Percentiles rank a stretch among this genome's conserved stretches.
These are phyloP conservation scores for Contarinia nasturtii DNA, from an alignment of 1,140 invertebrate species.

Conservation along the genomic window DNA sequence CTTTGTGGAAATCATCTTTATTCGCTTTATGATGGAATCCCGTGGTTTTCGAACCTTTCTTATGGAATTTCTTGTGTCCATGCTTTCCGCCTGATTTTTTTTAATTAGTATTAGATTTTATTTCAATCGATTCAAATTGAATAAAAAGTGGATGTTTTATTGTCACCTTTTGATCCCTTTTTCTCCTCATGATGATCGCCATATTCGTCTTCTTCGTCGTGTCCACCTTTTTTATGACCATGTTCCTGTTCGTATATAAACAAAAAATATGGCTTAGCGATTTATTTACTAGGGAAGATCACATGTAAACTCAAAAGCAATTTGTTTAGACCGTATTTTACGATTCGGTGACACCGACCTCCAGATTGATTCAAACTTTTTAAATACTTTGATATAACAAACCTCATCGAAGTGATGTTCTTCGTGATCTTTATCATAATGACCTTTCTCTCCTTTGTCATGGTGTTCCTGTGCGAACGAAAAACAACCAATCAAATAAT, in stretches of 20 bases:
- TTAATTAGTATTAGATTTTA: too few relatives aligned
- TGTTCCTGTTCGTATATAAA: slow-evolving; percentile 26
- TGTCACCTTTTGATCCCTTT: slow-evolving; percentile 38
- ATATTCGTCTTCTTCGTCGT: slow-evolving; percentile 35
- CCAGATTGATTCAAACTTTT: too few relatives aligned
- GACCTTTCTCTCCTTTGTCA: slow-evolving; percentile 36
- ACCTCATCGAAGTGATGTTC: slow-evolving; percentile 32
- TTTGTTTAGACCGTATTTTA: too few relatives aligned
- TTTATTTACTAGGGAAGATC: too few relatives aligned
- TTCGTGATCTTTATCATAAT: slow-evolving; percentile 41
- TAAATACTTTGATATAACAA: too few relatives aligned
- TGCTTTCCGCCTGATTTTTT: slow-evolving; percentile 32
- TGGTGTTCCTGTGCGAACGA: slow-evolving; percentile 7
- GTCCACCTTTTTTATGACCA: slow-evolving; percentile 39
- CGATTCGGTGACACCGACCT: too few relatives aligned
- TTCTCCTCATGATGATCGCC: slow-evolving; percentile 36
- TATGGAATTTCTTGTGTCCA: slow-evolving; percentile 43
- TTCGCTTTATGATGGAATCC: slow-evolving; percentile 65
- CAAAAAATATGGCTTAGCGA: too few relatives aligned
- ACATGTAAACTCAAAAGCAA: too few relatives aligned
- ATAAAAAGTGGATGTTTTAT: too few relatives aligned
- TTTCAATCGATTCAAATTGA: too few relatives aligned
- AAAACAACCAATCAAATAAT: too few relatives aligned
- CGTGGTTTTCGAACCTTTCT: slow-evolving; percentile 45
- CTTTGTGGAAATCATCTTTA: slow-evolving; percentile 60